Conservation (phyloP, 2,113 vertebrate genomes). For the Mormyrus lacerda region DNA sequence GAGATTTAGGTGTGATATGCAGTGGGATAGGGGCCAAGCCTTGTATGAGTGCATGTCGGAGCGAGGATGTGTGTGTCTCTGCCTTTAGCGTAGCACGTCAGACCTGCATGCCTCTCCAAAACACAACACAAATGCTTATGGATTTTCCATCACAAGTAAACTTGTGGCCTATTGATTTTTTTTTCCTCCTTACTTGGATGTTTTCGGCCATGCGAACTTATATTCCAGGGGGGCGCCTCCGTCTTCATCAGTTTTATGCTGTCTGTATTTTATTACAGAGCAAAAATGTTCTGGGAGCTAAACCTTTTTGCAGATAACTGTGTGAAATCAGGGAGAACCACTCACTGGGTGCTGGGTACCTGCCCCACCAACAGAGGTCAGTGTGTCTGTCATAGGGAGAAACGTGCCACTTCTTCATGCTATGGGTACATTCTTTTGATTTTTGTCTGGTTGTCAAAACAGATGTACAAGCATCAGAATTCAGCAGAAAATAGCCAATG, state of each 20-base stretch:
- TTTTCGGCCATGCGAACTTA: not conserved
- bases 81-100: not conserved
- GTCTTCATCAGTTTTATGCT: not conserved
- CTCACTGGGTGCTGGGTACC: not conserved
- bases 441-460: not conserved
- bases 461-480: not conserved
- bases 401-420: not conserved
- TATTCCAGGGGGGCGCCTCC: not conserved
- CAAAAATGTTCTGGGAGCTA: not conserved
- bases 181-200: not conserved
- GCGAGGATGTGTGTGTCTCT: not conserved
- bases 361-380: not conserved
- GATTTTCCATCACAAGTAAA: not conserved
- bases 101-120: not conserved
- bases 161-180: not conserved
- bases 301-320: not conserved
- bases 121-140: not conserved
- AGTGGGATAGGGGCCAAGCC: conserved; percentile 27
- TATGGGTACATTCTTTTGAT: not conserved
- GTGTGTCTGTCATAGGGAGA: not conserved
- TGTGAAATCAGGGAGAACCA: not conserved
- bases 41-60: not conserved
- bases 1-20: conserved; percentile 53
- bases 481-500: not conserved
- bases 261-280: not conserved